Conservation (phyloP, 2,888 invertebrate species). For the Amiota mariae region DNA sequence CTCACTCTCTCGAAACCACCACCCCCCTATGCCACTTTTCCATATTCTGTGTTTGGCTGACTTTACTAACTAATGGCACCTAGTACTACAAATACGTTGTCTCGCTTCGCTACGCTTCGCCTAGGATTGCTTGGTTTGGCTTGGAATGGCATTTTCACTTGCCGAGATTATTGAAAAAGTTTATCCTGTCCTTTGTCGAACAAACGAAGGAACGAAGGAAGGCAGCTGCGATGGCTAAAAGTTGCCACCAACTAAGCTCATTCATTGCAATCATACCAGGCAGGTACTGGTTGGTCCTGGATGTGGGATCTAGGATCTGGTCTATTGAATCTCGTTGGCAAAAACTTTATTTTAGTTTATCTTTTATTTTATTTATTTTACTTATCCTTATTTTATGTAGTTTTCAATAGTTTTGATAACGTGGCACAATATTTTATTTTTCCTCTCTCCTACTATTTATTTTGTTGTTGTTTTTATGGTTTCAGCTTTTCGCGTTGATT, state of each 20-base stretch:
- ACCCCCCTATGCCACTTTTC: too few relatives aligned
- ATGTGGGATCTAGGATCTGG: not conserved
- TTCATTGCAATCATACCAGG: too few relatives aligned
- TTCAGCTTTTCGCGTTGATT: constrained; percentile 38
- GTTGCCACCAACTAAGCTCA: not conserved
- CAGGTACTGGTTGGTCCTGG: not conserved
- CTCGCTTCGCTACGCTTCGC: too few relatives aligned
- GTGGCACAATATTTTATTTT: constrained; percentile 17
- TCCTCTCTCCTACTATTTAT: constrained; percentile 22
- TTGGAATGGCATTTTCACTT: constrained; percentile 47
- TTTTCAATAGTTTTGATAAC: constrained; percentile 27
- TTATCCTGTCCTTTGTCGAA: constrained; percentile 37
- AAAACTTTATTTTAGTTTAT: too few relatives aligned
- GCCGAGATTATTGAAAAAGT: constrained; percentile 62
- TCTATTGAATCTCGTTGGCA: too few relatives aligned
- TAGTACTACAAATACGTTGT: too few relatives aligned
- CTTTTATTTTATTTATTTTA: too few relatives aligned
- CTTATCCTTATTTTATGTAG: constrained; percentile 1
- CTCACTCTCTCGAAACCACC: not conserved
- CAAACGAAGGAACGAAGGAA: not conserved
- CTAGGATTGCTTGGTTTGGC: not conserved
- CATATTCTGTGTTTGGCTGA: too few relatives aligned
- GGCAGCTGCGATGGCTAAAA: not conserved
- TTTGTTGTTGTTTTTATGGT: too few relatives aligned
- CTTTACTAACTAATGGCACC: too few relatives aligned